phyloP scores from a whole-genome alignment of 2,113 vertebrate species.

The Proterorhinus semilunaris region DNA sequence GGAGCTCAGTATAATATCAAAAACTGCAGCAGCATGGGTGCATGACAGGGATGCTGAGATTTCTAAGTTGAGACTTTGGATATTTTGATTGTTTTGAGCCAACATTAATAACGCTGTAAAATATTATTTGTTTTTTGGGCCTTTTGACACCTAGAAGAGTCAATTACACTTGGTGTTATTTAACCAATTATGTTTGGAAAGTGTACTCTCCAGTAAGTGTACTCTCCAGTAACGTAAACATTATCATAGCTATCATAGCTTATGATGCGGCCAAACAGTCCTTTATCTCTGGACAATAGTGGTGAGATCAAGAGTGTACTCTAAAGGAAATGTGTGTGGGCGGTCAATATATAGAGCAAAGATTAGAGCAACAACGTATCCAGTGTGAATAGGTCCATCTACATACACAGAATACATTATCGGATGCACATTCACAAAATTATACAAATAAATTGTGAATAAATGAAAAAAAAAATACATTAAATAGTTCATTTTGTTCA shows the following conservation, averaged over 20 bases:
- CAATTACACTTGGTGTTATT: conserved; percentile 20
- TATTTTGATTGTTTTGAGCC: no score
- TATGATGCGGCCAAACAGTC: conserved; percentile 15
- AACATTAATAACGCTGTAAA: no score
- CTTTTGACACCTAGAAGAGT: background rate
- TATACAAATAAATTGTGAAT: no score
- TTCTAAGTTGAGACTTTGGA: no score
- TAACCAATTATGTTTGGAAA: background rate
- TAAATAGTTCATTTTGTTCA: conserved; percentile 8
- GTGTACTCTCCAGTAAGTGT: background rate
- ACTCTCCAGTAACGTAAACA: conserved; percentile 35
- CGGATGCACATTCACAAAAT: no score
- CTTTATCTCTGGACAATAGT: conserved; percentile 1
- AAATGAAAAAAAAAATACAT: background rate
- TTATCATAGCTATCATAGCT: conserved; percentile 21
- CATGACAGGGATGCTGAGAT: no score
- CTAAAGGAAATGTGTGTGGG: background rate
- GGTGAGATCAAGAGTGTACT: background rate
- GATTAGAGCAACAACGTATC: background rate
- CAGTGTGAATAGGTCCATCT: background rate
- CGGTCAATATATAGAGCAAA: background rate
- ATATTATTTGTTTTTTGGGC: background rate
- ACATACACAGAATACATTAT: background rate
- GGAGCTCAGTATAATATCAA: background rate
- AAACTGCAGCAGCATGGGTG: no score